Evolutionary conservation across 2,113 vertebrate species (phyloP).

Genomic region (Catharus bicknelli): DNA sequence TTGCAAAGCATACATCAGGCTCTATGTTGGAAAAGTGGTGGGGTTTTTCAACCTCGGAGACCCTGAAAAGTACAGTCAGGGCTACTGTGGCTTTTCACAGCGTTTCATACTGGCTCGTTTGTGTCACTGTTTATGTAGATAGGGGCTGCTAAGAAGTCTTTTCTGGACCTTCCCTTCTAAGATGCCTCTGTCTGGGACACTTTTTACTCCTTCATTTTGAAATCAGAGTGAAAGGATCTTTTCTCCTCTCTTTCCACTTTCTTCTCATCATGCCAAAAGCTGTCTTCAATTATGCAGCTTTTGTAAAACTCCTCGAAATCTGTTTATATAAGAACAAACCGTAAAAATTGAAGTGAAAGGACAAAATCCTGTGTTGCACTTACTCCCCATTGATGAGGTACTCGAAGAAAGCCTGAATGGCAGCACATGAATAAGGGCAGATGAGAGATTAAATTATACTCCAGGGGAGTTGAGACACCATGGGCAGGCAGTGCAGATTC

Average conservation of each 20-base stretch:
- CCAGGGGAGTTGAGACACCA: not conserved
- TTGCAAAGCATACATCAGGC: not conserved
- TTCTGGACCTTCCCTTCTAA: slow-evolving; percentile 4
- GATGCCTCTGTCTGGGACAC: not conserved
- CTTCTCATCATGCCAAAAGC: slow-evolving; percentile 43
- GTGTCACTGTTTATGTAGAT: not conserved
- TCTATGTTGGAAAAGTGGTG: not conserved
- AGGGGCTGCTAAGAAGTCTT: not conserved
- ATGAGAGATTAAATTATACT: slow-evolving; percentile 22
- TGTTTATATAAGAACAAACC: slow-evolving; percentile 45
- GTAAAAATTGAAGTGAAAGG: slow-evolving; percentile 55
- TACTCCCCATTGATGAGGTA: not conserved
- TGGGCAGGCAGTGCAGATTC: not conserved
- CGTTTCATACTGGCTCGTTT: not conserved
- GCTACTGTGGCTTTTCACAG: not conserved
- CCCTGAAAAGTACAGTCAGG: not conserved
- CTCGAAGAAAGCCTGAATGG: slow-evolving; percentile 22
- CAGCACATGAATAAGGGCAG: slow-evolving; percentile 18
- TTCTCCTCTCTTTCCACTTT: slow-evolving; percentile 32
- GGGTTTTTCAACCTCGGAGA: not conserved
- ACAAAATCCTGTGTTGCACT: slow-evolving; percentile 1
- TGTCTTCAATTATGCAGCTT: slow-evolving; percentile 49
- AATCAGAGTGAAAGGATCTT: slow-evolving; percentile 23
- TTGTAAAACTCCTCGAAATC: slow-evolving; percentile 43
- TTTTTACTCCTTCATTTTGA: not conserved